Evolutionary conservation across 2,797 vertebrate genomes (phyloP).

Genomic region (Oreonectes daqikongensis): DNA sequence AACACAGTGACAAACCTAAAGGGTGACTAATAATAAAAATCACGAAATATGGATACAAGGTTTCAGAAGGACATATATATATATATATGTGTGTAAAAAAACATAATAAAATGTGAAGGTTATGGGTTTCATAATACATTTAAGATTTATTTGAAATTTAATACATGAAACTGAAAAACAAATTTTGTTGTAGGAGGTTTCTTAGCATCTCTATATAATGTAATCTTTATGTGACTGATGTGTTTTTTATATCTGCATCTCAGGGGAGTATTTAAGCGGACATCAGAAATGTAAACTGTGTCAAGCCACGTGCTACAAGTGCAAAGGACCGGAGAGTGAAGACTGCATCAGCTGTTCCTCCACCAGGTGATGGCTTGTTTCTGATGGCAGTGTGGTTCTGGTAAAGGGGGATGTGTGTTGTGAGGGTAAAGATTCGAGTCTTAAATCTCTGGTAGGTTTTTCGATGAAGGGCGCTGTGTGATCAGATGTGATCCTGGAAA

Average conservation of each 20-base stretch:
- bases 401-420: not conserved
- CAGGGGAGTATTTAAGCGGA: slow-evolving; percentile 82
- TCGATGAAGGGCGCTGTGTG: slow-evolving; percentile 80
- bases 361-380: slow-evolving; percentile 68
- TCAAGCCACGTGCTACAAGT: slow-evolving; percentile 81
- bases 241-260: slow-evolving; percentile 47
- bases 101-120: too few relatives aligned
- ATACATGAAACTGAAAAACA: too few relatives aligned
- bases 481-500: slow-evolving; percentile 77
- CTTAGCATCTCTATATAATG: too few relatives aligned
- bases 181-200: too few relatives aligned
- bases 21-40: too few relatives aligned
- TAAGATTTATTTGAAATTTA: too few relatives aligned
- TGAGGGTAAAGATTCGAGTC: not conserved
- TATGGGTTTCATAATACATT: too few relatives aligned
- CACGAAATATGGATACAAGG: too few relatives aligned
- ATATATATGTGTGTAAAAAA: too few relatives aligned
- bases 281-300: slow-evolving; percentile 77
- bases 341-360: slow-evolving; percentile 81
- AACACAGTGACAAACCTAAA: too few relatives aligned
- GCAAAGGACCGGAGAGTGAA: slow-evolving; percentile 79
- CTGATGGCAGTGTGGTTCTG: not conserved
- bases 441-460: slow-evolving; percentile 72
- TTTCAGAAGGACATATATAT: too few relatives aligned
- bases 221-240: too few relatives aligned